Percentiles rank a stretch among this genome's conserved stretches.
These are phyloP conservation scores for Alauda arvensis DNA, from an alignment of 2,797 vertebrate genomes.

Conservation along the genomic window DNA sequence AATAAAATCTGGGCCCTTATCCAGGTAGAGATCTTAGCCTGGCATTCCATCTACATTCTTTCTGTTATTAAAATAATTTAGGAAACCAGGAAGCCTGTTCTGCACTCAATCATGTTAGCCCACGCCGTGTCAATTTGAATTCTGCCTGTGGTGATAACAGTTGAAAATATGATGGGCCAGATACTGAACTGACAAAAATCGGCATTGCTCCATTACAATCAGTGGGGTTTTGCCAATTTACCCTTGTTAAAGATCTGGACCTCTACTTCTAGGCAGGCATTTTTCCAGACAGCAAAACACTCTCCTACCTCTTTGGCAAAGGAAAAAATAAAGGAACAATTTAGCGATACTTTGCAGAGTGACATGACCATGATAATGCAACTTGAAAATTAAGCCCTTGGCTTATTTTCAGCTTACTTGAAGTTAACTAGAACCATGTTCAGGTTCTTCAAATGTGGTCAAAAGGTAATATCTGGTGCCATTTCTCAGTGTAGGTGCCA, in stretches of 20 bases:
- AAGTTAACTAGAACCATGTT: neutral
- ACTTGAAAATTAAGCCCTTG: slow-evolving; percentile 6
- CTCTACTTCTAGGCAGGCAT: slow-evolving; percentile 48
- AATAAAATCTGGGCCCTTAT: slow-evolving; percentile 61
- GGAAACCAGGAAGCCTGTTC: slow-evolving; percentile 58
- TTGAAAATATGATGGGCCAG: slow-evolving; percentile 64
- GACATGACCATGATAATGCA: neutral
- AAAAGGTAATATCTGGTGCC: neutral
- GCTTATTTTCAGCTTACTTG: neutral
- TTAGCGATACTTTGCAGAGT: neutral
- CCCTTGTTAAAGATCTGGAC: slow-evolving; percentile 43
- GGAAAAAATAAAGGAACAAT: slow-evolving; percentile 10
- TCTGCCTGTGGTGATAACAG: slow-evolving; percentile 64
- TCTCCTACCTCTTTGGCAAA: slow-evolving; percentile 49
- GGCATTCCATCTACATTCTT: slow-evolving; percentile 71
- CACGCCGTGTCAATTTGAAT: slow-evolving; percentile 63
- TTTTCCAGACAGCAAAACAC: slow-evolving; percentile 48
- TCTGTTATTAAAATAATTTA: slow-evolving; percentile 73
- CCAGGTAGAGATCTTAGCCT: slow-evolving; percentile 69
- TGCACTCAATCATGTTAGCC: slow-evolving; percentile 59
- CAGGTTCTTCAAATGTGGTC: neutral
- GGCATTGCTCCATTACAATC: slow-evolving; percentile 30
- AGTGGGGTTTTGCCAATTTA: slow-evolving; percentile 42
- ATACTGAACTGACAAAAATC: slow-evolving; percentile 45
- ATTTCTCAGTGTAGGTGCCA: neutral